phyloP scores from a whole-genome alignment of 2,888 invertebrate genomes.

The Clistopyga incitator region DNA sequence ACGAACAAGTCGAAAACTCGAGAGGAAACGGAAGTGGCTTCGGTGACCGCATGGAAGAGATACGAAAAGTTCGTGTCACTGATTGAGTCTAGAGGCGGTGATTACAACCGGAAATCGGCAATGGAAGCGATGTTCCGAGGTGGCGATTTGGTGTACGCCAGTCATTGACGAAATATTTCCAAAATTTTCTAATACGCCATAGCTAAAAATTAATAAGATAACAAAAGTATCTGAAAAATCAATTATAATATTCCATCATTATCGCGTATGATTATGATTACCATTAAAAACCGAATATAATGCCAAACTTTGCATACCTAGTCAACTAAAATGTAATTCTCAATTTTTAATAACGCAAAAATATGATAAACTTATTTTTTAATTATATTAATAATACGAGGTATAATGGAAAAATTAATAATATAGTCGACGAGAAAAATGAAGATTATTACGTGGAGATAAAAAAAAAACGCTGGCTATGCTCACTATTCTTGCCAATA shows the following conservation, averaged over 20 bases:
- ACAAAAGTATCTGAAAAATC: slow-evolving; percentile 1
- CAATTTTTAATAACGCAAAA: slow-evolving; percentile 31
- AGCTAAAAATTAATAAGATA: slow-evolving; percentile 21
- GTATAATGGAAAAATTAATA: neutral
- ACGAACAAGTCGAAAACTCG: slow-evolving; percentile 71
- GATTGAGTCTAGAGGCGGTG: slow-evolving; percentile 77
- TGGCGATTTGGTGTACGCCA: slow-evolving; percentile 78
- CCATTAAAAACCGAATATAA: slow-evolving; percentile 40
- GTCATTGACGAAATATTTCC: slow-evolving; percentile 71
- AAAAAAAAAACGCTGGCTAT: slow-evolving; percentile 1
- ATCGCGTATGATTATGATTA: neutral
- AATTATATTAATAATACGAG: neutral
- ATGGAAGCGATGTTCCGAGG: slow-evolving; percentile 83
- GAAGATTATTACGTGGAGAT: neutral
- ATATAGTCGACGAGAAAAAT: neutral
- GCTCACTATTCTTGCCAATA: slow-evolving; percentile 32
- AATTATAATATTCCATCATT: slow-evolving; percentile 4
- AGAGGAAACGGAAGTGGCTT: slow-evolving; percentile 77
- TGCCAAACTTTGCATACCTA: slow-evolving; percentile 68
- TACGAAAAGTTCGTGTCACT: slow-evolving; percentile 78
- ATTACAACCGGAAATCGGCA: slow-evolving; percentile 77
- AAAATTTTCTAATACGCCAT: slow-evolving; percentile 1
- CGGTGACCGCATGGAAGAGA: slow-evolving; percentile 81
- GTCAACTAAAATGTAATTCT: slow-evolving; percentile 61
- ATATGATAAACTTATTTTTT: slow-evolving; percentile 38